Evolutionary conservation across 2,797 vertebrate genomes (phyloP).

Genomic region (Cynodonichthys magdalenae): DNA sequence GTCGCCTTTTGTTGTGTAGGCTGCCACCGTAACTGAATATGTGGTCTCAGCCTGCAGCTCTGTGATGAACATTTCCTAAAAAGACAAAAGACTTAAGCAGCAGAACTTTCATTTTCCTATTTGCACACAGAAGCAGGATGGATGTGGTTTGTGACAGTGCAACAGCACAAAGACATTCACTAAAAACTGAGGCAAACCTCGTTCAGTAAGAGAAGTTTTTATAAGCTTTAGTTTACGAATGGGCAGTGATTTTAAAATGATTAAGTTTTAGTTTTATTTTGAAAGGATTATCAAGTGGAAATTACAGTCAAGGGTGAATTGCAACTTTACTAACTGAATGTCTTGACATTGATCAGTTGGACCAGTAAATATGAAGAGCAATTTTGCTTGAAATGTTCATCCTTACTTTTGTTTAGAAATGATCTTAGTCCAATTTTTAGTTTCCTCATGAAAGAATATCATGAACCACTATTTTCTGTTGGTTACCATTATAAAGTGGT

Average conservation of each 20-base stretch:
- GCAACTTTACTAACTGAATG: too few species aligned
- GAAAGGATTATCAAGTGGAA: too few species aligned
- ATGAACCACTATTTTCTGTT: background rate
- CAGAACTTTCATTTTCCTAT: conserved; percentile 16
- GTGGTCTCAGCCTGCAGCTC: conserved; percentile 95
- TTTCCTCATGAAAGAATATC: background rate
- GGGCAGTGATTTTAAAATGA: too few species aligned
- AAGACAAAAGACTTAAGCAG: conserved; percentile 38
- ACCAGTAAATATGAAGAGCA: too few species aligned
- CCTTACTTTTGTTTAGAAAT: too few species aligned
- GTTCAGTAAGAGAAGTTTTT: too few species aligned
- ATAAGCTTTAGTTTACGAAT: too few species aligned
- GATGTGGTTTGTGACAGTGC: conserved; percentile 19
- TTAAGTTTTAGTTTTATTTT: too few species aligned
- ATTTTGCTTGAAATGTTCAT: too few species aligned
- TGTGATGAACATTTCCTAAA: conserved; percentile 95
- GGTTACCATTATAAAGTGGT: background rate
- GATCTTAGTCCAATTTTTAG: background rate
- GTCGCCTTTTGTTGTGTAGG: conserved; percentile 98
- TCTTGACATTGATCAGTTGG: too few species aligned
- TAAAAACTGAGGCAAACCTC: conserved; percentile 12
- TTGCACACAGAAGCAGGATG: conserved; percentile 13
- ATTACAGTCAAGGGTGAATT: too few species aligned
- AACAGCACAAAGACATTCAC: conserved; percentile 27
- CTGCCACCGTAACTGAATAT: conserved; percentile 95